phyloP scores from a whole-genome alignment of 2,797 vertebrate species.

The Echiichthys vipera region DNA sequence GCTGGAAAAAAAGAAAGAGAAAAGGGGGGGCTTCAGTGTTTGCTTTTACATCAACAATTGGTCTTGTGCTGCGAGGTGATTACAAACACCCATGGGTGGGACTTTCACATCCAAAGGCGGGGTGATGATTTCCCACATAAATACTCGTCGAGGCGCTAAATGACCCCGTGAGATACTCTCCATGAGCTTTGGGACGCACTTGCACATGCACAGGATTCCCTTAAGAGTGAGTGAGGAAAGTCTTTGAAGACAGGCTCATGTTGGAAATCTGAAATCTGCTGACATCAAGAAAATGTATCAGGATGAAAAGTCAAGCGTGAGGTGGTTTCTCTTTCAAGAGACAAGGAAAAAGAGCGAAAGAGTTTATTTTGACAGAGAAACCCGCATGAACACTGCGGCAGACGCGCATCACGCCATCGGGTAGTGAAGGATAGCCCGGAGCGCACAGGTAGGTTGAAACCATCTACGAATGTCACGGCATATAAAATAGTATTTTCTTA shows the following conservation, averaged over 20 bases:
- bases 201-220: not conserved
- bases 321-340: conserved; percentile 9
- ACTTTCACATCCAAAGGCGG: conserved; percentile 43
- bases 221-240: not conserved
- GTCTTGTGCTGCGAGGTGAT: conserved; percentile 10
- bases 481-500: not conserved
- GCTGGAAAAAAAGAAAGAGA: not conserved
- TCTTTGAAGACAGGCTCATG: not conserved
- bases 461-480: not conserved
- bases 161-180: conserved; percentile 12
- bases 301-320: conserved; percentile 32
- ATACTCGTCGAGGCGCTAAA: conserved; percentile 12
- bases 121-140: conserved; percentile 52
- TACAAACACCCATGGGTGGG: conserved; percentile 58
- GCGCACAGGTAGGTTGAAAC: conserved; percentile 56
- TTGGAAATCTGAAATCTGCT: not conserved
- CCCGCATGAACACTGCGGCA: not conserved
- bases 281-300: conserved; percentile 24
- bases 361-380: conserved; percentile 5
- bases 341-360: not conserved
- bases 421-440: conserved; percentile 48
- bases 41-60: conserved; percentile 10
- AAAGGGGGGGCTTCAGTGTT: not conserved
- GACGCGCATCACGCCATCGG: conserved; percentile 26
- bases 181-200: not conserved